Base-by-base conservation (phyloP, 1,140 invertebrate species). In the Acromyrmex charruanus region DNA sequence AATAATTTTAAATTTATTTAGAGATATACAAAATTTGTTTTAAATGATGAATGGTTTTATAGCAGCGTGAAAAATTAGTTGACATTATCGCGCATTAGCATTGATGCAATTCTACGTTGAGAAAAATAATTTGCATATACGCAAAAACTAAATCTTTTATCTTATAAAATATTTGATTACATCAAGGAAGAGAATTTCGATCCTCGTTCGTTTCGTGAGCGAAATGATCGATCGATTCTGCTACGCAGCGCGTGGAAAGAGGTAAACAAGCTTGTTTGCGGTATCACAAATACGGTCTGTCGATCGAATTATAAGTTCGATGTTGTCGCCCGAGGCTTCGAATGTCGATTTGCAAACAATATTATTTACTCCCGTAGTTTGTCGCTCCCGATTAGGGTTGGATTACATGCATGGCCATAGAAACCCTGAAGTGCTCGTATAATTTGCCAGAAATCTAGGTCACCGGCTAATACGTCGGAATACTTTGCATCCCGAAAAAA, bases 391-490 rank as follows among this genome's bases (percentile, higher is more conserved):
- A 88, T 88, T 88, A 88, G 69, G 85, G 65, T 35, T 89, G 87
- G 89, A 91, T 91, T 90, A 90, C 85, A 87, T 77, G 53, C 58
- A 65, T 69, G 81, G 39, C 39, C 63, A 65, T 85, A 66, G 89
- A 89, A 91, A 90, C 84, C 84, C 89, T 71, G 87, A 59, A 71
- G 86, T 80, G 86, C 85, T 65, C 77, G 68, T 77, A 88, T 85
- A 91, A 91, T 91, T 90, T 74, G 25, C 85, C 44, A 35, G 51
- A 69, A 87, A 91, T 89, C 44, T 91, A 72, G 90, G 90, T 90
- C 90, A 68, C 61, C 66, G 66, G 14, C 28, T 80, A 86, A 72
- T 63, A 77, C 51, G 51, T 31, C 51, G 65, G 28, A 85, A 61
- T 81, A 65, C 86, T 86, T 86, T 31, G 59, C 71, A 74, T 65